Conservation (phyloP, 1,140 invertebrate species). For the Trachelipus rathkii region DNA sequence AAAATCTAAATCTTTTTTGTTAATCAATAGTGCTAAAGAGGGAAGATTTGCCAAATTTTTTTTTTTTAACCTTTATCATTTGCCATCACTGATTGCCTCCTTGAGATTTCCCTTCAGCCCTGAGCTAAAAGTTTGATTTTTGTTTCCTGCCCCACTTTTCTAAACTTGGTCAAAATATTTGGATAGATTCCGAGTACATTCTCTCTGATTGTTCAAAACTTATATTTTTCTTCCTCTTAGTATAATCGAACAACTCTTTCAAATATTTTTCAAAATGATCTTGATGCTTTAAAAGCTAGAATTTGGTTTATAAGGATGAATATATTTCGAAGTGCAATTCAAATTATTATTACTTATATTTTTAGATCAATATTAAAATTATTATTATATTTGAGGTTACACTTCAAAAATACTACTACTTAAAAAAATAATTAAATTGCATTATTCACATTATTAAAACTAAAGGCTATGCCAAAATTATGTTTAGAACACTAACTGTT, state of each 20-base stretch:
- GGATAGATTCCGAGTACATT: slow-evolving; percentile 47
- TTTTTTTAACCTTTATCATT: slow-evolving; percentile 46
- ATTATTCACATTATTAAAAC: neutral
- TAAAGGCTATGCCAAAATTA: neutral
- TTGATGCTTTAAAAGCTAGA: neutral
- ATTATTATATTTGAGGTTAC: no score
- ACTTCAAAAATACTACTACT: no score
- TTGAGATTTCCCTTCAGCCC: slow-evolving; percentile 46
- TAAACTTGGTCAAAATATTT: slow-evolving; percentile 49
- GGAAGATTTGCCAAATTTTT: no score
- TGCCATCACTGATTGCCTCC: slow-evolving; percentile 50
- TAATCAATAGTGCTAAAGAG: no score
- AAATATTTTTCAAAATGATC: neutral
- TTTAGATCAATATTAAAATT: no score
- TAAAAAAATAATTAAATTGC: no score
- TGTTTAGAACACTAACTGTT: slow-evolving; percentile 60
- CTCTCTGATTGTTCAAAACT: neutral
- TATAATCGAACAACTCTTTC: neutral
- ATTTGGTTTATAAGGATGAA: neutral
- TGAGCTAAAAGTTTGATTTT: slow-evolving; percentile 46
- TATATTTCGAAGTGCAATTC: no score
- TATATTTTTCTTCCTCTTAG: neutral
- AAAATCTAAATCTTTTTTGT: no score
- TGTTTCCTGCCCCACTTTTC: slow-evolving; percentile 48
- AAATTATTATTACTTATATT: no score